Evolutionary conservation across 1,140 invertebrate species (phyloP).

Genomic region (Drosophila seguyi): DNA sequence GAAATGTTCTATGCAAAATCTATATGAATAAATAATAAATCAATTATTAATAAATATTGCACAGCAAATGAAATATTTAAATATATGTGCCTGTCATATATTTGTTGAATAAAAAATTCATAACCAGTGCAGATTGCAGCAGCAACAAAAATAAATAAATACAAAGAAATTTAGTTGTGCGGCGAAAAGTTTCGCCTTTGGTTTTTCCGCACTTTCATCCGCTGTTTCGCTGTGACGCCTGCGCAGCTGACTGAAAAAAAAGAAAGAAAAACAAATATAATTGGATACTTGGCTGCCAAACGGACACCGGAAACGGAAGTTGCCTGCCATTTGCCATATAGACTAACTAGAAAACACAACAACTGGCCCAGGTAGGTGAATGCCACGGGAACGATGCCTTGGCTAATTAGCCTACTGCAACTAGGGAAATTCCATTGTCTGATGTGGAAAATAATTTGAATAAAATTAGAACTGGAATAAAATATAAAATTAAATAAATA

Average conservation of each 20-base stretch:
- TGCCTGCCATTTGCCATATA: conserved; percentile 58
- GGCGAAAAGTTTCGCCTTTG: conserved; percentile 28
- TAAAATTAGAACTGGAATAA: background rate
- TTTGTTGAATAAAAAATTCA: conserved; percentile 34
- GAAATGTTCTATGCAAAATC: conserved; percentile 24
- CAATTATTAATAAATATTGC: conserved; percentile 14
- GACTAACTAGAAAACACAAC: conserved; percentile 24
- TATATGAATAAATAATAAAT: conserved; percentile 21
- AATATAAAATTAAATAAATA: background rate
- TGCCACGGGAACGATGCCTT: background rate
- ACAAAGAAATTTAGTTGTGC: conserved; percentile 25
- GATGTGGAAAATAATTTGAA: background rate
- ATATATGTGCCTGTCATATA: conserved; percentile 9
- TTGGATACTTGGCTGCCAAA: conserved; percentile 62
- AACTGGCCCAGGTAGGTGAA: conserved; percentile 21
- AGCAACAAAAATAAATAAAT: conserved; percentile 27
- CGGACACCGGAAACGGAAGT: conserved; percentile 63
- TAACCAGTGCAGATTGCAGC: conserved; percentile 36
- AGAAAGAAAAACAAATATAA: conserved; percentile 44
- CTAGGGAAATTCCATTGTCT: conserved; percentile 15
- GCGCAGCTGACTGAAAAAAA: conserved; percentile 60
- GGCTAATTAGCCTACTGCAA: conserved; percentile 30
- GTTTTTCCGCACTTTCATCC: conserved; percentile 21
- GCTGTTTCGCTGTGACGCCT: conserved; percentile 65
- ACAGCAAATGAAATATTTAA: conserved; percentile 34